Evolutionary conservation across 2,888 invertebrate species (phyloP), one percentile per base, ranked within the genome.

Genomic region (Eueremaeus valkanovi): DNA sequence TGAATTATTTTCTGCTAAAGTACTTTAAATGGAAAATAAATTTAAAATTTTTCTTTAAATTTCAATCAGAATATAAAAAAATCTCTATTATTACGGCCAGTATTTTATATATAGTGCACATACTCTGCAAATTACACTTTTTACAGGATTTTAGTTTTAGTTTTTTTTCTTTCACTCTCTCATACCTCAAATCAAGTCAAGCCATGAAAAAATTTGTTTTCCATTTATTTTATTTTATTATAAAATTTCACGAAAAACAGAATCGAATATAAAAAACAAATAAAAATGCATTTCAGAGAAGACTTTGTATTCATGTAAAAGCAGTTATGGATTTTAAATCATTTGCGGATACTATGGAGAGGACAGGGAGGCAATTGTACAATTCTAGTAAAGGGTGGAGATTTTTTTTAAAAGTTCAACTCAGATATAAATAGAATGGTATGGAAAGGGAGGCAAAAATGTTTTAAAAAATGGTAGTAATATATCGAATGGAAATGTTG

Each of bases 311-410:
- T 36, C 6, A 36, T 36, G 5, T 36, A 36, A 36, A 11, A 8
- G 5, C 11, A 8, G 36, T 36, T 36, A 36, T 36, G 36, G n/a
- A n/a, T 36, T 36, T 36, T 36, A 11, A 5, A 8, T 8, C 18
- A 9, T 49, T 49, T 49, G n/a, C 16, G 6, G 3, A n/a, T 49
- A n/a, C 3, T 49, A 11, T 49, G 3, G 18, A 24, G 13, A 27
- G 24, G 55, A 55, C n/a, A 55, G 55, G 24, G 21, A 55, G 55
- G 24, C 55, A 21, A 11, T 21, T 18, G 5, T 13, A n/a, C n/a
- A n/a, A 3, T 66, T 36, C 27, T 36, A 18, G 36, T 6, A 66
- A 66, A 27, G 70, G 70, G 70, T 70, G 70, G 70, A 70, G 70
- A 45, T 24, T 45, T 21, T 70, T n/a, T 42, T n/a, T 58, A 18